These are phyloP conservation scores for Drosophila anomelani DNA, from an alignment of 2,888 invertebrate species.

Conservation along the genomic window DNA sequence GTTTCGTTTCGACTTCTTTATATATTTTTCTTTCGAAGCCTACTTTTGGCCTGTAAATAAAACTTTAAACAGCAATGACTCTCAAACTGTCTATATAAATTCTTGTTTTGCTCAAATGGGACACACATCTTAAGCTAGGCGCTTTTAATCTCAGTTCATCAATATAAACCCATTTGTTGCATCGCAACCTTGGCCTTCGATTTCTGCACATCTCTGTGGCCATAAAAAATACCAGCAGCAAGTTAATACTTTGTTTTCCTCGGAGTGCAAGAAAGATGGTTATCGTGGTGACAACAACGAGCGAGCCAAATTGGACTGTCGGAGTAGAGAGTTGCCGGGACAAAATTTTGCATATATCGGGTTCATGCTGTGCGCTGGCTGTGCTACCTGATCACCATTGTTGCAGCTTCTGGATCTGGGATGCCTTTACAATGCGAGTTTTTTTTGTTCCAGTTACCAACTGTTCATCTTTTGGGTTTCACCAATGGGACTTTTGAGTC, in stretches of 20 bases:
- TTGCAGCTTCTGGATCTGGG: slow-evolving; percentile 38
- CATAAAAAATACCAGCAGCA: slow-evolving; percentile 17
- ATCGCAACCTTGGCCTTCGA: slow-evolving; percentile 37
- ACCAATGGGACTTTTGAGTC: slow-evolving; percentile 32
- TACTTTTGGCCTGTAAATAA: slow-evolving; percentile 24
- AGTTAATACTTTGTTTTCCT: slow-evolving; percentile 63
- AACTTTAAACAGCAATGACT: not conserved
- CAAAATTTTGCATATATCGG: slow-evolving; percentile 73
- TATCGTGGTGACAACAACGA: slow-evolving; percentile 72
- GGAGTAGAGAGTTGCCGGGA: slow-evolving; percentile 5
- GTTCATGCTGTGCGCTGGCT: slow-evolving; percentile 64
- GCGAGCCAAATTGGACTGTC: slow-evolving; percentile 64
- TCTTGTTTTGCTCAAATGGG: too few species aligned
- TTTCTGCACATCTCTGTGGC: slow-evolving; percentile 46
- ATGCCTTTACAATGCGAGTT: slow-evolving; percentile 59
- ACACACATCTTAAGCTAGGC: too few species aligned
- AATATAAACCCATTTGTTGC: slow-evolving; percentile 60
- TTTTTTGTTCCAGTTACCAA: slow-evolving; percentile 65
- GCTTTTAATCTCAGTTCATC: too few species aligned
- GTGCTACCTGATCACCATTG: slow-evolving; percentile 59
- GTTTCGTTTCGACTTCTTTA: not conserved
- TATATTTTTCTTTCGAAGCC: slow-evolving; percentile 5
- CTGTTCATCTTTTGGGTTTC: slow-evolving; percentile 55
- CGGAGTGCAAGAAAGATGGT: slow-evolving; percentile 54
- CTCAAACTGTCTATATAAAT: slow-evolving; percentile 18